A percentile compares a stretch with the other conserved stretches of the same genome.
These are phyloP conservation scores for Ischnura elegans DNA, from an alignment of 2,888 invertebrate species.

Conservation along the genomic window DNA sequence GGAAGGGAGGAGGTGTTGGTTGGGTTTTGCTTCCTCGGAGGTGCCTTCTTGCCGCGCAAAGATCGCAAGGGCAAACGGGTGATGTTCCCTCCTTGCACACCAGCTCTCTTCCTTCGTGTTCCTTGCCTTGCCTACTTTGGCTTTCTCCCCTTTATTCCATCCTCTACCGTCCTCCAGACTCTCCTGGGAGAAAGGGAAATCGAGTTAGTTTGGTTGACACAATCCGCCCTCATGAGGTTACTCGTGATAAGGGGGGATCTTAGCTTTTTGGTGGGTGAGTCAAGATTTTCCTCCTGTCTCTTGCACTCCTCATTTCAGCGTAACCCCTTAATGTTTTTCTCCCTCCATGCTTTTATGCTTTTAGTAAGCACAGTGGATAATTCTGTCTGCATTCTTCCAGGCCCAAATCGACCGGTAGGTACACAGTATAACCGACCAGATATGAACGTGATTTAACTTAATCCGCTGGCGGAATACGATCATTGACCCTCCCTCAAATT, in stretches of 20 bases:
- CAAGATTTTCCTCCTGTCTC: neutral
- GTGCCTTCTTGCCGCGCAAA: neutral
- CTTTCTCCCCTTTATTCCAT: neutral
- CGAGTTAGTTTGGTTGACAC: slow-evolving; percentile 56
- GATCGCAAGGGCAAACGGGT: neutral
- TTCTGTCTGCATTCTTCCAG: no score
- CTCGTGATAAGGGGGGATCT: slow-evolving; percentile 41
- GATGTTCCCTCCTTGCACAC: no score
- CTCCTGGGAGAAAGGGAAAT: slow-evolving; percentile 19
- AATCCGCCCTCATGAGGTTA: slow-evolving; percentile 46
- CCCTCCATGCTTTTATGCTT: no score
- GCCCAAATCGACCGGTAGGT: no score
- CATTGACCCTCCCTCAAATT: no score
- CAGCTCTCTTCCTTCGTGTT: no score
- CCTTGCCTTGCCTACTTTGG: neutral
- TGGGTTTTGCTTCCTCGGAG: neutral
- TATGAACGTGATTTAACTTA: no score
- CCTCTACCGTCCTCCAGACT: neutral
- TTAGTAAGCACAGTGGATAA: no score
- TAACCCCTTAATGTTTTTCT: neutral
- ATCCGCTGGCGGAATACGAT: no score
- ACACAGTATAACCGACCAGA: no score
- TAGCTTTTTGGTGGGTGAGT: slow-evolving; percentile 35
- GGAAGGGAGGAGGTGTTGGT: neutral
- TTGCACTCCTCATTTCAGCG: neutral